Base-by-base conservation (phyloP, 2,113 vertebrate species). In the Ammodytes dubius region DNA sequence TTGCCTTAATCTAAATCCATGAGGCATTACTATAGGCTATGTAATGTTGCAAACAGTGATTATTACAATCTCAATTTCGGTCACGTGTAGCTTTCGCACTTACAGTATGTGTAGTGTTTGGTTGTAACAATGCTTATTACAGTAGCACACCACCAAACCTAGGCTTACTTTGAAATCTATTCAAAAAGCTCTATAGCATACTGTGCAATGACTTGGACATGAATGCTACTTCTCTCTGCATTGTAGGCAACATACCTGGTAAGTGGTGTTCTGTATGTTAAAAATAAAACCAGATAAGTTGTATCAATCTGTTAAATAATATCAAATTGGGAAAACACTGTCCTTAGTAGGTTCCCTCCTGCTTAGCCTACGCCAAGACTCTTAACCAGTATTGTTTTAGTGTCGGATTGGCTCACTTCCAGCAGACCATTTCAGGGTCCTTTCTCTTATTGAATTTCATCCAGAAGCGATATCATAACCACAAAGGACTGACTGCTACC, bases 381-480 rank as follows among this genome's bases (percentile, higher is more conserved):
- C 64, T 71, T 19, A 87, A 90, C 35, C 49, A 5, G 3, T 84
- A 91, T 95, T 95, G 94, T 95, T 84, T 90, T 85, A 83, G 71
- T 50, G 37, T 3, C 46, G 86, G 74, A 74, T 92, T 97, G 96
- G 95, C 93, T 47, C 58, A 79, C 49, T 86, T 95, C 95, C 95
- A 96, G 86, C 73, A 84, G 88, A 92, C 93, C 92, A 94, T 92
- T 83, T 94, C 92, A 95, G 94, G 95, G 89, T 17, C 91, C 92
- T 85, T 94, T 93, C 92, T 96, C 92, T 95, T 94, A 96, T 89
- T 96, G 94, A 96, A 96, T 97, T 96, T 94, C 83, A 92, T 91
- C 90, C 92, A 95, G 94, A 72, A 96, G 83, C 61, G 94, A 95
- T 95, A 96, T 95, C 94, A 95, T 95, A 96, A 96, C 94, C 95